Percentiles rank a stretch among this genome's conserved stretches.
phyloP scores from a whole-genome alignment of 2,113 vertebrate genomes.

The Anguilla rostrata region DNA sequence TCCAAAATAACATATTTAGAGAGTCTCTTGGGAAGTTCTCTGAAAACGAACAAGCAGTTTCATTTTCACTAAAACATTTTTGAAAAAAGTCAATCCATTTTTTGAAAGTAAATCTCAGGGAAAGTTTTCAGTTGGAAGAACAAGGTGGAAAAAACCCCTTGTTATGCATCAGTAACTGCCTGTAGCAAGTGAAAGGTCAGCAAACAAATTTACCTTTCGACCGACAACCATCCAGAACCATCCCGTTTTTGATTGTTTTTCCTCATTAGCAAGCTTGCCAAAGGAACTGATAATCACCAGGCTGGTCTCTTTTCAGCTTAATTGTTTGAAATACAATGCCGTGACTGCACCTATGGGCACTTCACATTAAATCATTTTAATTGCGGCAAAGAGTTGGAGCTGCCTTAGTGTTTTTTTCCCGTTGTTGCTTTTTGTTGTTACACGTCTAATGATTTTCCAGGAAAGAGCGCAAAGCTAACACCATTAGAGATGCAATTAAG shows the following conservation, averaged over 20 bases:
- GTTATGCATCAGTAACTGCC: too few relatives aligned
- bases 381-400: background rate
- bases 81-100: too few relatives aligned
- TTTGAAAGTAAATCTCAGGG: too few relatives aligned
- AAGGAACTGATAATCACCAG: background rate
- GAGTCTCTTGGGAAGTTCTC: too few relatives aligned
- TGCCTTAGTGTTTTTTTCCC: background rate
- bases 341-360: background rate
- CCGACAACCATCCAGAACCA: background rate
- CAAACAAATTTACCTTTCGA: background rate
- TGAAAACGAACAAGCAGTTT: too few relatives aligned
- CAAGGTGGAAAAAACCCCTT: too few relatives aligned
- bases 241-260: background rate
- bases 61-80: too few relatives aligned
- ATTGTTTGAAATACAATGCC: background rate
- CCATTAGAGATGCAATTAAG: background rate
- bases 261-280: background rate
- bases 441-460: background rate
- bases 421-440: background rate
- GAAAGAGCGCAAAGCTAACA: background rate
- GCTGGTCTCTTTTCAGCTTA: background rate
- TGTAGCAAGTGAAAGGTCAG: too few relatives aligned
- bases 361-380: background rate
- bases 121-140: too few relatives aligned
- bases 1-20: too few relatives aligned